Evolutionary conservation across 2,888 invertebrate species (phyloP).

Genomic region (Criorhina ranunculi): DNA sequence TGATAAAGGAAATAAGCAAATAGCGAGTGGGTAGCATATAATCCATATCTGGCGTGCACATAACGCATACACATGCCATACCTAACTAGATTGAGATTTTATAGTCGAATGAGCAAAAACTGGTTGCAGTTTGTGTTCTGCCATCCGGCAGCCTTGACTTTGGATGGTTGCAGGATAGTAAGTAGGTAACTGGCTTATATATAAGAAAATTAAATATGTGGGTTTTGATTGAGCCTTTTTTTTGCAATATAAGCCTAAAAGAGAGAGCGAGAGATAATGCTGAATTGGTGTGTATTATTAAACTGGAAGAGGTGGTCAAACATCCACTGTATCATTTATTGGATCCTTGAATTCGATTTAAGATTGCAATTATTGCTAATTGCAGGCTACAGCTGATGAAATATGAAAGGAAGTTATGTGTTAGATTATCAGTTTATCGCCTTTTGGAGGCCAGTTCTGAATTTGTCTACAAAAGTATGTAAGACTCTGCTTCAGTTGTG

Average conservation of each 20-base stretch:
- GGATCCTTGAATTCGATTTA: too few relatives aligned
- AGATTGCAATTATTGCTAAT: too few relatives aligned
- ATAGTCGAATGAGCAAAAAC: slow-evolving; percentile 60
- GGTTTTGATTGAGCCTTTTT: slow-evolving; percentile 11
- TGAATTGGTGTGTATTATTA: slow-evolving; percentile 1
- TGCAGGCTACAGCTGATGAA: too few relatives aligned
- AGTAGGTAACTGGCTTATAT: slow-evolving; percentile 74
- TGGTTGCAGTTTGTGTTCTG: slow-evolving; percentile 63
- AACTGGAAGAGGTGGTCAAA: too few relatives aligned
- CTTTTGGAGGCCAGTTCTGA: too few relatives aligned
- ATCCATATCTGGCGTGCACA: slow-evolving; percentile 27
- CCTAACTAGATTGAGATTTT: slow-evolving; percentile 61
- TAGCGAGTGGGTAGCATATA: slow-evolving; percentile 41
- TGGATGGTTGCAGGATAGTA: slow-evolving; percentile 64
- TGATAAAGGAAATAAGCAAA: slow-evolving; percentile 39
- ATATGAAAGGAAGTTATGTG: too few relatives aligned
- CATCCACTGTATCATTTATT: too few relatives aligned
- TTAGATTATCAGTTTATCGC: too few relatives aligned
- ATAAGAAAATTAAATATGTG: slow-evolving; percentile 31
- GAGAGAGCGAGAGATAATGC: not conserved
- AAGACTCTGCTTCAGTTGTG: too few relatives aligned
- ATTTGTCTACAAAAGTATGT: too few relatives aligned
- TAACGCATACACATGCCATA: slow-evolving; percentile 23
- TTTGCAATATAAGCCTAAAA: not conserved
- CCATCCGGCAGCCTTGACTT: slow-evolving; percentile 74